Evolutionary conservation across 2,797 vertebrate species (phyloP), one percentile per base, ranked within the genome.

Genomic region (Tiaroga cobitis): DNA sequence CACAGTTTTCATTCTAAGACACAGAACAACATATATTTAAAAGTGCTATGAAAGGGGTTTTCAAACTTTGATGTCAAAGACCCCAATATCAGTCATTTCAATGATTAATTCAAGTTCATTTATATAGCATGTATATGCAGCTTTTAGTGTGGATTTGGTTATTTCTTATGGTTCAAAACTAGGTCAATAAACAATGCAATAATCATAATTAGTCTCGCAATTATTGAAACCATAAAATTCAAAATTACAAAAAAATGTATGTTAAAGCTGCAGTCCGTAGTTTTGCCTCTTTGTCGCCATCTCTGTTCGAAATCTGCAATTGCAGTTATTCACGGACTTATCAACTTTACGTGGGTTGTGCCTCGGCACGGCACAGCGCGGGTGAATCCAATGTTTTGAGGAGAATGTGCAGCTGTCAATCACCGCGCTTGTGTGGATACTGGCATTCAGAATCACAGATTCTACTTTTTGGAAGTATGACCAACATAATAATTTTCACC

Each of bases 1-100:
- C 76, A 68, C 72, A 68, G 54, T 49, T 87, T 75, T 69, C 65
- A 83, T 73, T 86, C 19, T 37, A 51, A 61, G 72, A 74, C n/a
- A 61, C 21, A 73, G 56, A 67, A 82, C n/a, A 68, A 46, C 41
- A 61, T 51, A 72, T 65, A 29, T 32, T 32, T 16, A 74, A 75
- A 37, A 68, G 73, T 73, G 82, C 70, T 77, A 37, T 16, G 34
- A 77, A 67, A 77, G 72, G 54, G 26, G 43, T 84, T 84, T 86
- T 81, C 72, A 77, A 76, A 86, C 56, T 24, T 39, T 56, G 61
- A 26, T 54, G 32, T 32, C 29, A 76, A 68, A 32, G 6, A 56
- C 32, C 13, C 19, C 9, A 69, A 69, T 46, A 46, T 46, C 43
- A 59, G 11, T 59, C 1, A 41, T 9, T 10, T 15, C 34, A 39